Percentiles rank a stretch among this genome's conserved stretches.
These are phyloP conservation scores for Geococcyx californianus DNA, from an alignment of 2,113 vertebrate genomes.

Conservation along the genomic window DNA sequence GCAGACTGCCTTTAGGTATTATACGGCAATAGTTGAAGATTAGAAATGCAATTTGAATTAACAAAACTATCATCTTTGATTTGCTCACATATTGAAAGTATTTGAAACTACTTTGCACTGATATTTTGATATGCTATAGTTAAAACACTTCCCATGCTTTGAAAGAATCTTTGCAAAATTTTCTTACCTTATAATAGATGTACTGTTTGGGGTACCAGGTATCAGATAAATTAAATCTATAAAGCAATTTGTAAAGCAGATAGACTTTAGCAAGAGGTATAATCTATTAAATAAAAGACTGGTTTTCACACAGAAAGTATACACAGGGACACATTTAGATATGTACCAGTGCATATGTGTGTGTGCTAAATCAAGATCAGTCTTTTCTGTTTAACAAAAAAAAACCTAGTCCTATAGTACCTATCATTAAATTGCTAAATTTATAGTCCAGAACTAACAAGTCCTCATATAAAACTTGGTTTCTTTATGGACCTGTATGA, in stretches of 20 bases:
- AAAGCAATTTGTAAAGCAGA: background rate
- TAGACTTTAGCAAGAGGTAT: no score
- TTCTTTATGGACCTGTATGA: background rate
- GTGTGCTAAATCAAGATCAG: background rate
- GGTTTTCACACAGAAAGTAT: background rate
- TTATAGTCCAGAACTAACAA: background rate
- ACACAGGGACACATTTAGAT: background rate
- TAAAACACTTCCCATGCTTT: background rate
- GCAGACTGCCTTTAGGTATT: background rate
- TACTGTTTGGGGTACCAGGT: background rate
- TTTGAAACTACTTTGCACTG: background rate
- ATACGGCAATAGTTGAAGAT: background rate
- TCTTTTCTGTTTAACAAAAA: background rate
- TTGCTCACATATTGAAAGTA: background rate
- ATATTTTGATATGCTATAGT: background rate
- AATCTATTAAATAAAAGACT: background rate
- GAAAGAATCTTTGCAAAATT: background rate
- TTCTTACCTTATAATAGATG: background rate
- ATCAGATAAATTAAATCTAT: background rate
- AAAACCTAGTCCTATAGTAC: background rate
- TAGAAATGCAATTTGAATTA: conserved; percentile 1
- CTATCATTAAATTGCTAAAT: background rate
- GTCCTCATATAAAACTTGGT: background rate
- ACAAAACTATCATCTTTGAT: background rate
- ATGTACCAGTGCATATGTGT: background rate